Evolutionary conservation across 2,888 invertebrate species (phyloP), one percentile per base, ranked within the genome.

Genomic region (Apamea sordens): DNA sequence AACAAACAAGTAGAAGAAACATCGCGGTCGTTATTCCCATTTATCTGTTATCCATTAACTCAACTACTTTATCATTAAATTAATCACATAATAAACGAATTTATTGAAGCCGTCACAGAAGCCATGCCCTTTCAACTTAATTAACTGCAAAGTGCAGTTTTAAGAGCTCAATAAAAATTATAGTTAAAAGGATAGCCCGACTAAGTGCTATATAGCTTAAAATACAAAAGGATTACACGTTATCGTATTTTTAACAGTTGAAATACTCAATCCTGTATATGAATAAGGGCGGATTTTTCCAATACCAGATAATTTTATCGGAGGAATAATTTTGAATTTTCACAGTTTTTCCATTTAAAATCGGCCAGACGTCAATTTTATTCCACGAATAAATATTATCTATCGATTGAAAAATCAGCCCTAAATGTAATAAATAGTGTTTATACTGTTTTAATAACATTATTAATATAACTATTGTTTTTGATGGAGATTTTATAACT

Each of bases 101-200:
- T 83, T 73, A 81, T 28, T 41, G 24, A 28, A 61, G 50, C 67
- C 59, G 50, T 67, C 70, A 71, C 59, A 79, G 76, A 50, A 56
- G 56, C 59, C 41, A 74, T 56, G 53, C 69, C 53, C 53, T 72
- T 71, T 85, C 65, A 71, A 76, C 78, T 80, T 76, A 75, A 85
- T 86, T 86, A 86, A 73, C 70, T 79, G 80, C 71, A 74, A 86
- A 86, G 88, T 80, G 79, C 83, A 86, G 47, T 70, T 88, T 80
- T 86, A 85, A 88, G 24, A 74, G 86, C 79, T 65, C 77, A 67
- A 83, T 86, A 79, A 85, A 84, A 79, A 72, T 70, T 11, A 69
- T 63, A 61, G 41, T 71, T 83, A 68, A 82, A 86, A 63, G 47
- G 36, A 61, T 76, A 74, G 7, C 73, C 28, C 21, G 50, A 41